These are phyloP conservation scores for Cylindroiulus punctatus DNA, from an alignment of 2,888 invertebrate species.

Conservation along the genomic window DNA sequence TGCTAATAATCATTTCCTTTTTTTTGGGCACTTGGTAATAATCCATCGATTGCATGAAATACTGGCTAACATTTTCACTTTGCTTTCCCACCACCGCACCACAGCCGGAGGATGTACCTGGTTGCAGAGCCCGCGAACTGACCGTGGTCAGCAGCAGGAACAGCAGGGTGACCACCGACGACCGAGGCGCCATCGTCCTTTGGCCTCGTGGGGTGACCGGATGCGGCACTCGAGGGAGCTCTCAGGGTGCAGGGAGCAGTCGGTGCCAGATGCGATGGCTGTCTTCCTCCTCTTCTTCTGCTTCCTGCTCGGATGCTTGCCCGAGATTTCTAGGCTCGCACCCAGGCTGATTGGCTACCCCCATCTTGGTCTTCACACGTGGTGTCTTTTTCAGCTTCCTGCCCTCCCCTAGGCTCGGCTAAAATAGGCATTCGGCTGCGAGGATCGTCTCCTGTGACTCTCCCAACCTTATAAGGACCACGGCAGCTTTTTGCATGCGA, in stretches of 20 bases:
- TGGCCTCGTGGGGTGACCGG: background rate
- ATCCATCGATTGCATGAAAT: no score
- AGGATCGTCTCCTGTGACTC: constrained; percentile 12
- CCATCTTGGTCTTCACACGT: background rate
- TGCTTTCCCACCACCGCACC: background rate
- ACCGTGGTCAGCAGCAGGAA: constrained; percentile 45
- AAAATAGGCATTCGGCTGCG: constrained; percentile 5
- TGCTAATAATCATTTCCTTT: no score
- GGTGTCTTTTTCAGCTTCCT: constrained; percentile 21
- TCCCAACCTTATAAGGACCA: constrained; percentile 21
- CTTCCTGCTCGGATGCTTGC: background rate
- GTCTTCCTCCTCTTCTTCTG: background rate
- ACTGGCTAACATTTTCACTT: no score
- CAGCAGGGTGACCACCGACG: constrained; percentile 22
- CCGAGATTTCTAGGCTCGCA: background rate
- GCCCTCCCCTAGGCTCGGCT: background rate
- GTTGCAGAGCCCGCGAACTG: constrained; percentile 43
- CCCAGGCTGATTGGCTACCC: background rate
- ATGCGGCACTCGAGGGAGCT: constrained; percentile 6
- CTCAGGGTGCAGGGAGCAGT: constrained; percentile 29
- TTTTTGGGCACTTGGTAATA: no score
- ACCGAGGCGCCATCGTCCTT: constrained; percentile 40
- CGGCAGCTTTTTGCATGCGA: background rate
- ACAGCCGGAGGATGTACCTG: background rate
- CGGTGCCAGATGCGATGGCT: background rate